phyloP scores from a whole-genome alignment of 2,797 vertebrate genomes.

The Silurus aristotelis region DNA sequence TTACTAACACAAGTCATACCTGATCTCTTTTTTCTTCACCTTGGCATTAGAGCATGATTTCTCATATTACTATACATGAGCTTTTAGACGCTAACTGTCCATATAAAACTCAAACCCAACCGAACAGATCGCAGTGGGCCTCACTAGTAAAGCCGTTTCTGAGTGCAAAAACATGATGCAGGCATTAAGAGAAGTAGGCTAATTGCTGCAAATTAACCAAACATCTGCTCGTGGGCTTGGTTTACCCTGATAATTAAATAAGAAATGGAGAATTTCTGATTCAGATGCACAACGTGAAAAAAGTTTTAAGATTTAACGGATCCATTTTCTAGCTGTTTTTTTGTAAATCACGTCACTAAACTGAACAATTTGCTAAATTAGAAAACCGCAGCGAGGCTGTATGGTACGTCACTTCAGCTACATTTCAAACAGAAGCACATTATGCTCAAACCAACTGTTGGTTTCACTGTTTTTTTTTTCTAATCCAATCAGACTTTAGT shows the following conservation, averaged over 20 bases:
- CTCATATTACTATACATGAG: constrained; percentile 21
- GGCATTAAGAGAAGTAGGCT: constrained; percentile 54
- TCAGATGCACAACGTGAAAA: neutral
- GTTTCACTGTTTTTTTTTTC: constrained; percentile 6
- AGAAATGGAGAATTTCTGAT: constrained; percentile 52
- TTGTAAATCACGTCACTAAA: neutral
- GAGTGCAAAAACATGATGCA: constrained; percentile 41
- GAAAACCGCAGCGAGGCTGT: neutral
- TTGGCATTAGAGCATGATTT: constrained; percentile 27
- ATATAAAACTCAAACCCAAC: constrained; percentile 47
- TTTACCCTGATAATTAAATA: constrained; percentile 58
- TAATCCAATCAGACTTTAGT: constrained; percentile 4
- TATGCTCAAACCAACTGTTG: constrained; percentile 28
- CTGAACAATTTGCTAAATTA: constrained; percentile 20
- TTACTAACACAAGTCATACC: too few relatives aligned
- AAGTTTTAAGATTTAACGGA: neutral
- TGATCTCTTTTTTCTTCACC: neutral
- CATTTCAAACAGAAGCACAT: neutral
- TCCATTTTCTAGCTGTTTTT: constrained; percentile 16
- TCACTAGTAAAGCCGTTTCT: constrained; percentile 37
- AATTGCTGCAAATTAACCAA: constrained; percentile 59
- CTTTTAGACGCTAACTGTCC: constrained; percentile 42
- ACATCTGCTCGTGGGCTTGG: constrained; percentile 57
- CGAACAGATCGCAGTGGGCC: constrained; percentile 34
- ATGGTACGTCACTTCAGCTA: constrained; percentile 2